Evolutionary conservation across 2,113 vertebrate genomes (phyloP).

Genomic region (Pachyramphus minor): DNA sequence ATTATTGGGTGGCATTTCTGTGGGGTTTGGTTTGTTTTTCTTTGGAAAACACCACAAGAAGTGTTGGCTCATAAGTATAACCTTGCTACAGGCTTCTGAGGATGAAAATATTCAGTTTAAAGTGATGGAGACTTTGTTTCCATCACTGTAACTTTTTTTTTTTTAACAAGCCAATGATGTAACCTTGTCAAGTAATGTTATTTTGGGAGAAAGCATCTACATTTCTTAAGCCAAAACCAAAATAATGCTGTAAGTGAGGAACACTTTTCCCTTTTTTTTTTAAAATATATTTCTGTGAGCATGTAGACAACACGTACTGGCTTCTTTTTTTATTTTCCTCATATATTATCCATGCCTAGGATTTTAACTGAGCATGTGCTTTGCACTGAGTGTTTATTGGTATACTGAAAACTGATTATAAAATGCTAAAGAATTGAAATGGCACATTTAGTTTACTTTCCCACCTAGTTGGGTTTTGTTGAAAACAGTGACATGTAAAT

Average conservation of each 20-base stretch:
- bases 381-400: background rate
- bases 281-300: background rate
- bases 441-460: background rate
- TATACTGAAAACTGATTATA: background rate
- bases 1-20: background rate
- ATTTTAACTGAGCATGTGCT: slow-evolving; percentile 36
- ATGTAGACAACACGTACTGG: background rate
- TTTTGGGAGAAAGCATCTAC: background rate
- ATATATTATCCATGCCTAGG: background rate
- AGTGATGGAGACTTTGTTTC: background rate
- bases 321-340: background rate
- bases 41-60: background rate
- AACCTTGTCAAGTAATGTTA: background rate
- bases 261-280: background rate
- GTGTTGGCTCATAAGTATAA: background rate
- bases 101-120: background rate
- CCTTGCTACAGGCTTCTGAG: background rate
- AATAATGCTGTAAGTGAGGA: background rate
- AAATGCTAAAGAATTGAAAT: background rate
- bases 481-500: background rate
- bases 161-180: background rate
- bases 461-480: background rate
- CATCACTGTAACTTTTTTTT: background rate
- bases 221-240: background rate
- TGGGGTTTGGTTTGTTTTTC: background rate